Percentiles rank a stretch among this genome's conserved stretches.
phyloP scores from a whole-genome alignment of 2,797 vertebrate genomes.

The Pangasius larnaudii region DNA sequence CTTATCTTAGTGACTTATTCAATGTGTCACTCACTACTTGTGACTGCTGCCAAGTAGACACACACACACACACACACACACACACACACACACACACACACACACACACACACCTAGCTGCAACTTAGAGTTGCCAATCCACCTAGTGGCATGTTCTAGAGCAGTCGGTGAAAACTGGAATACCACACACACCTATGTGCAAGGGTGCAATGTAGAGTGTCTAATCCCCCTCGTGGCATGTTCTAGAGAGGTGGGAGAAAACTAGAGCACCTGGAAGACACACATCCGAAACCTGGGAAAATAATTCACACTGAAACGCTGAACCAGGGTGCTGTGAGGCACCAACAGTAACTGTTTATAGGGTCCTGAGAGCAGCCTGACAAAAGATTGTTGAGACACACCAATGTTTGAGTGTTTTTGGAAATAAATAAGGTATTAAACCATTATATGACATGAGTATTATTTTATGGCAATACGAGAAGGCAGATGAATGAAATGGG shows the following conservation, averaged over 20 bases:
- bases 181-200: background rate
- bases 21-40: background rate
- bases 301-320: background rate
- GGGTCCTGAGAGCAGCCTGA: background rate
- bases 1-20: background rate
- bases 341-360: background rate
- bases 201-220: background rate
- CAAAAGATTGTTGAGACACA: background rate
- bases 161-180: background rate
- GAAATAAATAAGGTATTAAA: background rate
- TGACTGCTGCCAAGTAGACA: background rate
- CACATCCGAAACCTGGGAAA: background rate
- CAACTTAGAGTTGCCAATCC: background rate
- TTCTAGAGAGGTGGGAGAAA: background rate
- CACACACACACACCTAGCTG: background rate
- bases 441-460: background rate
- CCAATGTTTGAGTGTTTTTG: background rate
- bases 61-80: background rate
- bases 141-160: background rate
- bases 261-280: background rate
- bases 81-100: background rate
- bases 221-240: background rate
- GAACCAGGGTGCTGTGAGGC: background rate
- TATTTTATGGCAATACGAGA: background rate
- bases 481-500: background rate